These are phyloP conservation scores for Crenuchus spilurus DNA, from an alignment of 2,797 vertebrate genomes.

Conservation along the genomic window DNA sequence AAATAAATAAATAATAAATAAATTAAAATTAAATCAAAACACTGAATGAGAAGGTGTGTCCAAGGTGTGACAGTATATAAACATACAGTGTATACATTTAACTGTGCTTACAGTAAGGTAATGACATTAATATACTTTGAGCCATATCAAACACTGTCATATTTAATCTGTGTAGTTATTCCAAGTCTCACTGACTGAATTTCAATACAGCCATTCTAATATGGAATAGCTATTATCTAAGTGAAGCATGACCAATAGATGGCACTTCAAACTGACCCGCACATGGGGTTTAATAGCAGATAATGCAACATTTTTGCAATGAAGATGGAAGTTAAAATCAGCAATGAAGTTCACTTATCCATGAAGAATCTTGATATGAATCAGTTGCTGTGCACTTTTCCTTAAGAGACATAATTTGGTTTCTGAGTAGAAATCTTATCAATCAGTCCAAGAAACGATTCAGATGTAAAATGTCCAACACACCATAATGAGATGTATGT, in stretches of 20 bases:
- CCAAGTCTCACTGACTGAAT: background rate
- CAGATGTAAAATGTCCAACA: conserved; percentile 47
- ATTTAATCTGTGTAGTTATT: background rate
- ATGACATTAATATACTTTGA: too few species aligned
- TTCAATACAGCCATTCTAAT: background rate
- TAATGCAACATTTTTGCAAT: conserved; percentile 32
- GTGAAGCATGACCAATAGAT: conserved; percentile 8
- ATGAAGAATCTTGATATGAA: conserved; percentile 34
- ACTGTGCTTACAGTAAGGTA: too few species aligned
- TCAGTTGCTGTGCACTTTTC: conserved; percentile 14
- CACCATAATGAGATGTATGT: conserved; percentile 41
- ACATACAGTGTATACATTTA: too few species aligned
- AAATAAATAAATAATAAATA: too few species aligned
- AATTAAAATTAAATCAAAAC: too few species aligned
- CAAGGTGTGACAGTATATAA: too few species aligned
- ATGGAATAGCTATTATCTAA: conserved; percentile 9
- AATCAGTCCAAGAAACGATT: conserved; percentile 42
- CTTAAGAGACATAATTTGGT: conserved; percentile 29
- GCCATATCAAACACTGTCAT: background rate
- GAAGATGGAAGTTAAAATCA: conserved; percentile 28
- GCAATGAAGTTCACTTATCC: conserved; percentile 7
- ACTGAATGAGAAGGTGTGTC: too few species aligned
- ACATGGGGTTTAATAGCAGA: background rate
- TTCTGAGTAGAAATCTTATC: conserved; percentile 34
- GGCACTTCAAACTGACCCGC: conserved; percentile 9